phyloP scores from a whole-genome alignment of 1,140 invertebrate genomes.

The Zaprionus lachaisei region DNA sequence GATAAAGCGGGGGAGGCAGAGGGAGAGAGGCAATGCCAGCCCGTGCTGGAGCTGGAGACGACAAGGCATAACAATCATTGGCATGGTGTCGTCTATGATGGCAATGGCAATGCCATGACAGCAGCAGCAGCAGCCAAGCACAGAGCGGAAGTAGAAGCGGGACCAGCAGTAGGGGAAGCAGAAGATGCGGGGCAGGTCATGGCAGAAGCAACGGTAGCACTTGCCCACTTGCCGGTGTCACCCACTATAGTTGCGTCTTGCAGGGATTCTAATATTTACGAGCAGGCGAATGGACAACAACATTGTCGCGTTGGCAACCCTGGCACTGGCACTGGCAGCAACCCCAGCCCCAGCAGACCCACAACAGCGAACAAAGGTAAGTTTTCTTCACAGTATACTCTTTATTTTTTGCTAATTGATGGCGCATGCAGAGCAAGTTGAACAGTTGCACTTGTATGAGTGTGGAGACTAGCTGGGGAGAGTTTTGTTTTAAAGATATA shows the following conservation, averaged over 20 bases:
- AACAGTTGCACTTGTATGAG: neutral
- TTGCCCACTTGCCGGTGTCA: neutral
- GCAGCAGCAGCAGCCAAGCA: conserved; percentile 33
- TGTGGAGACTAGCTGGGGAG: neutral
- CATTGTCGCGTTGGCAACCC: conserved; percentile 35
- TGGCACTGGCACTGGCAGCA: conserved; percentile 21
- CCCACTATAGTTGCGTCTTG: conserved; percentile 9
- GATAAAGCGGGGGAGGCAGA: neutral
- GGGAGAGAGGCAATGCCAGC: conserved; percentile 19
- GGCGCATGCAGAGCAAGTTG: conserved; percentile 3
- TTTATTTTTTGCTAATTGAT: conserved; percentile 31
- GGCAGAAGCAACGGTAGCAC: neutral
- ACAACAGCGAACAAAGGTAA: conserved; percentile 65
- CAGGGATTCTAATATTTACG: conserved; percentile 71
- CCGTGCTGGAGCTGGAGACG: conserved; percentile 33
- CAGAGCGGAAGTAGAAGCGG: conserved; percentile 17
- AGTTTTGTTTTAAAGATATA: neutral
- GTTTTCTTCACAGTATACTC: conserved; percentile 30
- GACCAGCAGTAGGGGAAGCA: neutral
- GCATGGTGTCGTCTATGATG: conserved; percentile 77
- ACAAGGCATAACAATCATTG: conserved; percentile 76
- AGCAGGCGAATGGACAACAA: conserved; percentile 52
- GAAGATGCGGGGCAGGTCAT: too few relatives aligned
- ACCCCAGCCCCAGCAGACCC: neutral
- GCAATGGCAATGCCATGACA: conserved; percentile 60